phyloP scores from a whole-genome alignment of 2,113 vertebrate genomes.

The Hiodon alosoides region DNA sequence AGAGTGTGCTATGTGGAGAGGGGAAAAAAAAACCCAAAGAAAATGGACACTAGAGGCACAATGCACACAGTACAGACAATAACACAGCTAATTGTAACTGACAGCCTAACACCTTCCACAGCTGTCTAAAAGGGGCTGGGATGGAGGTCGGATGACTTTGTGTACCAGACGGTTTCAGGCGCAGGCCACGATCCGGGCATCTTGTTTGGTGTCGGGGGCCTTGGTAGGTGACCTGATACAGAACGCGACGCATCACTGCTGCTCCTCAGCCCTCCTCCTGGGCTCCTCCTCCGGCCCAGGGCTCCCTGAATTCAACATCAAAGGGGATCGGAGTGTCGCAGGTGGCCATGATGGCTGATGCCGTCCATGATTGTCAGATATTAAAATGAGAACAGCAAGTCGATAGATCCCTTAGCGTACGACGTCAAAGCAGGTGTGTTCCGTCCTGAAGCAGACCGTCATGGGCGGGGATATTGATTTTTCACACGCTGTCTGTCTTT shows the following conservation, averaged over 20 bases:
- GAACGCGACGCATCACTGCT: too few species aligned
- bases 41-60: slow-evolving; percentile 39
- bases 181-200: too few species aligned
- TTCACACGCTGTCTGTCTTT: slow-evolving; percentile 58
- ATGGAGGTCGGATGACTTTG: slow-evolving; percentile 17
- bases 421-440: slow-evolving; percentile 61
- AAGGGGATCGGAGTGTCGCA: slow-evolving; percentile 55
- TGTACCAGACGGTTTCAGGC: slow-evolving; percentile 15
- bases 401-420: slow-evolving; percentile 55
- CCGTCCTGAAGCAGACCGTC: too few species aligned
- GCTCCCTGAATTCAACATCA: slow-evolving; percentile 67
- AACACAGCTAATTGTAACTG: slow-evolving; percentile 62
- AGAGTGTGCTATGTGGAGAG: slow-evolving; percentile 33
- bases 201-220: neutral
- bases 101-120: slow-evolving; percentile 65
- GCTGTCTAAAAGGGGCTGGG: slow-evolving; percentile 52
- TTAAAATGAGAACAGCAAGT: slow-evolving; percentile 58
- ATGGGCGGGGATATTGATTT: slow-evolving; percentile 36
- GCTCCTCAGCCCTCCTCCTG: slow-evolving; percentile 48
- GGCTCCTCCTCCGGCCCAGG: slow-evolving; percentile 41
- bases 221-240: neutral
- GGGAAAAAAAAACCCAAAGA: slow-evolving; percentile 17
- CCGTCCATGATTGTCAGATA: slow-evolving; percentile 36
- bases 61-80: slow-evolving; percentile 32
- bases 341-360: slow-evolving; percentile 62